Conservation (phyloP, 2,797 vertebrate species). For the Lerista edwardsae region DNA sequence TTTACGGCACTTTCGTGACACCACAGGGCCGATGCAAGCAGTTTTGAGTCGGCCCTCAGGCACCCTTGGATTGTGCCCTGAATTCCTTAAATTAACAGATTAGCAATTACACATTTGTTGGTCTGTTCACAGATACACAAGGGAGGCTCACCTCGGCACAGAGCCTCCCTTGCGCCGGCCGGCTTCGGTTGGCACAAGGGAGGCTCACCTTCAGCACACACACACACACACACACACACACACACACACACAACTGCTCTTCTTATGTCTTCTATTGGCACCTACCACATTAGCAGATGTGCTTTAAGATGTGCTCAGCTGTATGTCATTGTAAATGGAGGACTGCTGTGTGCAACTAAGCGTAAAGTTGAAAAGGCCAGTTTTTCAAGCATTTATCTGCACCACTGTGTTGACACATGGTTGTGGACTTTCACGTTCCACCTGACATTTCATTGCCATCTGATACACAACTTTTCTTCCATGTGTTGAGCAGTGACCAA, state of each 20-base stretch:
- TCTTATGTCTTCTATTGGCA: background rate
- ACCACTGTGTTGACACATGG: slow-evolving; percentile 9
- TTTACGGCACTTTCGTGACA: no score
- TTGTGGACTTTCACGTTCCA: slow-evolving; percentile 14
- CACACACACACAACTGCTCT: background rate
- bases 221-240: no score
- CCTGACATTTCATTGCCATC: slow-evolving; percentile 42
- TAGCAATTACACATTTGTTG: background rate
- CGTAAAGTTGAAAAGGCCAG: slow-evolving; percentile 28
- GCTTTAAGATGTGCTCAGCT: background rate
- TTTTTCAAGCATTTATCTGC: slow-evolving; percentile 46
- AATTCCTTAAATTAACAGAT: background rate
- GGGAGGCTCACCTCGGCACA: no score
- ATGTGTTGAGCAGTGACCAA: slow-evolving; percentile 57
- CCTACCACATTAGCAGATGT: background rate
- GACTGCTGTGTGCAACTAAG: background rate
- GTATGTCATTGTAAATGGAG: background rate
- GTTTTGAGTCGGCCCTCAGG: no score
- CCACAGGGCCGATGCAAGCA: no score
- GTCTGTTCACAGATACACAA: background rate
- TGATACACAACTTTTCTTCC: slow-evolving; percentile 50
- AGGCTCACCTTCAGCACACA: no score
- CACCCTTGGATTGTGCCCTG: no score
- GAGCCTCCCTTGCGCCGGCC: no score
- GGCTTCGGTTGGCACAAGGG: no score